Conservation (phyloP, 2,797 vertebrate species). For the Meda fulgida region DNA sequence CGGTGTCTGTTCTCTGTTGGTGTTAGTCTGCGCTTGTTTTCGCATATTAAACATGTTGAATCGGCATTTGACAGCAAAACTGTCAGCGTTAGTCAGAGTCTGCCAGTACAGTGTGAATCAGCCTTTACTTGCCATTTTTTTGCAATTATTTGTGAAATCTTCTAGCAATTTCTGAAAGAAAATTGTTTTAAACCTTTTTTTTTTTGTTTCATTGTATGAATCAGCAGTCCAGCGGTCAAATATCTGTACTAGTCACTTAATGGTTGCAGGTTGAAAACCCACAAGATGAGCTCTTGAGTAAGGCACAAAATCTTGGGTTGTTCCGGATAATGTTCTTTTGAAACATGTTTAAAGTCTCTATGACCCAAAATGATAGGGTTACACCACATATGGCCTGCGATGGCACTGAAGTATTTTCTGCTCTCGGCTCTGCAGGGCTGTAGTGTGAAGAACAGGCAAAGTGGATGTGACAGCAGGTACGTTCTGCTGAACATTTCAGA, state of each 20-base stretch:
- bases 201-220: background rate
- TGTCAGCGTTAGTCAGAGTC: too few relatives aligned
- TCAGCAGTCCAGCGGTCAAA: background rate
- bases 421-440: slow-evolving; percentile 9
- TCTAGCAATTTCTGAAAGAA: background rate
- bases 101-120: background rate
- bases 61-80: background rate
- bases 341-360: slow-evolving; percentile 6
- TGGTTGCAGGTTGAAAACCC: background rate
- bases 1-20: background rate
- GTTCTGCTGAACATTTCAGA: slow-evolving; percentile 15
- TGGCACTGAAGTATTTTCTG: slow-evolving; percentile 29
- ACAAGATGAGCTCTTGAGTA: background rate
- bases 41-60: background rate
- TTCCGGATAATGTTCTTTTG: slow-evolving; percentile 1
- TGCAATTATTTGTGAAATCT: background rate
- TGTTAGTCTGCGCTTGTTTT: background rate
- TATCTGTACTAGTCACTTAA: background rate
- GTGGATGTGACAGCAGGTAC: slow-evolving; percentile 32
- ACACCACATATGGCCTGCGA: slow-evolving; percentile 33
- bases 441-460: slow-evolving; percentile 3
- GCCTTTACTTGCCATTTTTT: background rate
- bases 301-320: background rate
- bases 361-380: slow-evolving; percentile 9
- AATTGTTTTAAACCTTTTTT: background rate